Evolutionary conservation across 1,140 invertebrate species (phyloP).

Genomic region (Halotydeus destructor): DNA sequence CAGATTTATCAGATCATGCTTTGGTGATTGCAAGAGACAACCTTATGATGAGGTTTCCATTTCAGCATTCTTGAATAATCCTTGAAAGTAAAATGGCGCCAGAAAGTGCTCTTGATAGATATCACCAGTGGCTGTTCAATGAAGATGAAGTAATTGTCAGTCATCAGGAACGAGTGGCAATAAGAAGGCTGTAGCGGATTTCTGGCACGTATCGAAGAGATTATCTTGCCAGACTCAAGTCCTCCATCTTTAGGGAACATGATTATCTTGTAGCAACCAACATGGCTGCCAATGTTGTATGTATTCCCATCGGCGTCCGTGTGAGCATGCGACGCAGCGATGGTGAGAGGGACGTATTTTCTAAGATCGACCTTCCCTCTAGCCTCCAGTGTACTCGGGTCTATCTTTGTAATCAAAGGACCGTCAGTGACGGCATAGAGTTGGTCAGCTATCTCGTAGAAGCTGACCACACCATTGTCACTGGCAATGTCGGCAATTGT

Average conservation of each 20-base stretch:
- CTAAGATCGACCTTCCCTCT: conserved; percentile 27
- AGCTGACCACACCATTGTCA: conserved; percentile 25
- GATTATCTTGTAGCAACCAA: conserved; percentile 20
- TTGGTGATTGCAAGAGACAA: background rate
- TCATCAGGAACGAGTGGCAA: conserved; percentile 71
- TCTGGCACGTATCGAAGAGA: conserved; percentile 37
- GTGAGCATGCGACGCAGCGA: conserved; percentile 21
- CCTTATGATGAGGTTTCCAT: conserved; percentile 10
- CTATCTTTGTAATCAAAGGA: conserved; percentile 21
- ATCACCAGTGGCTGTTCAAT: conserved; percentile 57
- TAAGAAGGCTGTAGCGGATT: conserved; percentile 56
- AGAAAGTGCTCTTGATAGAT: no score
- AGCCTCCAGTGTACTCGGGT: conserved; percentile 24
- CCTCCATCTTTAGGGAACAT: conserved; percentile 16
- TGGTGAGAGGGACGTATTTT: conserved; percentile 31
- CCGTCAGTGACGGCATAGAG: conserved; percentile 28
- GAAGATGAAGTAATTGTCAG: conserved; percentile 58
- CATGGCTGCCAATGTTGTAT: conserved; percentile 20
- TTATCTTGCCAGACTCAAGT: conserved; percentile 34
- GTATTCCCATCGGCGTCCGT: conserved; percentile 16
- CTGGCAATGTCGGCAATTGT: conserved; percentile 25
- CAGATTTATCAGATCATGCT: background rate
- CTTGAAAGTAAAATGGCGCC: no score
- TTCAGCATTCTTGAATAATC: no score
- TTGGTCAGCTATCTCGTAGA: conserved; percentile 23